These are phyloP conservation scores for Lycocerus yunnanus DNA, from an alignment of 2,888 invertebrate species.

Conservation along the genomic window DNA sequence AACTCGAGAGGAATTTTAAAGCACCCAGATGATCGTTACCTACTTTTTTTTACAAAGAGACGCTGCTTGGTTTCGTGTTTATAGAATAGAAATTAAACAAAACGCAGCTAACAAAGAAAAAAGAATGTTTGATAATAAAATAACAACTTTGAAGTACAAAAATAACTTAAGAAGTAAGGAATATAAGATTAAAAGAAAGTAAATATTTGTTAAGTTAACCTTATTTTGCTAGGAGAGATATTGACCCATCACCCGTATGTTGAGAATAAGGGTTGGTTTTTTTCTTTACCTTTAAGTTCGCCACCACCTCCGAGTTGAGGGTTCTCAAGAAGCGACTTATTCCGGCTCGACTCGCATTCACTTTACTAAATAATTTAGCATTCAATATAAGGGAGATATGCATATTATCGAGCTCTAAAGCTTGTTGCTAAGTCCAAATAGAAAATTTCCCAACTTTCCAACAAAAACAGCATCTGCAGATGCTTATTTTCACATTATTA, in stretches of 20 bases:
- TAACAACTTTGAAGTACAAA: neutral
- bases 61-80: neutral
- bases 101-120: neutral
- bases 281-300: constrained; percentile 5
- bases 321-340: constrained; percentile 24
- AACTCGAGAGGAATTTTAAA: neutral
- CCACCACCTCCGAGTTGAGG: neutral
- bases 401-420: constrained; percentile 22
- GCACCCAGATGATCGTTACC: neutral
- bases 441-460: constrained; percentile 27
- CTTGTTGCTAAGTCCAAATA: constrained; percentile 7
- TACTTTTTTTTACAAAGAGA: neutral
- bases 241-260: constrained; percentile 26
- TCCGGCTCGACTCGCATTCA: constrained; percentile 17
- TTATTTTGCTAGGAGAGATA: constrained; percentile 11
- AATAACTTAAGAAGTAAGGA: constrained; percentile 1
- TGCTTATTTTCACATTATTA: constrained; percentile 25
- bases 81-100: neutral
- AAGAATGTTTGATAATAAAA: neutral
- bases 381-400: constrained; percentile 27
- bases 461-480: constrained; percentile 27
- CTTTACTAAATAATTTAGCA: constrained; percentile 28
- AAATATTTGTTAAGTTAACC: constrained; percentile 29
- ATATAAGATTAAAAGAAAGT: constrained; percentile 22
- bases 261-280: constrained; percentile 5